A percentile compares a stretch with the other conserved stretches of the same genome.
Conservation (phyloP, 2,113 vertebrate species). For the Seriola aureovittata region DNA sequence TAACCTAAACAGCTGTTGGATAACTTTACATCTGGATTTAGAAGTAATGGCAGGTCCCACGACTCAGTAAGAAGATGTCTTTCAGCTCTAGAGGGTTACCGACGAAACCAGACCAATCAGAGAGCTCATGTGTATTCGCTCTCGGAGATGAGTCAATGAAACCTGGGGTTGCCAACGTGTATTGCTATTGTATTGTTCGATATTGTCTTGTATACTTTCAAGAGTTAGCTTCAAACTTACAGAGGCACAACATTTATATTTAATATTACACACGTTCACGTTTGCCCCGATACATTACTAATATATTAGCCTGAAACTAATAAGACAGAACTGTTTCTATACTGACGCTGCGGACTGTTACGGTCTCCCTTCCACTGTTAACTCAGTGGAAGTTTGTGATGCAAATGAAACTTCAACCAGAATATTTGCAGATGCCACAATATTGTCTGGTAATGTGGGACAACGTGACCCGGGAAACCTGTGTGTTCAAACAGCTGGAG, state of each 20-base stretch:
- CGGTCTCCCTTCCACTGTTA: not conserved
- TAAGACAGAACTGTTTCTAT: not conserved
- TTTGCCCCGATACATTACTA: too few relatives aligned
- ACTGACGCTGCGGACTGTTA: not conserved
- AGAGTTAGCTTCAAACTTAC: too few relatives aligned
- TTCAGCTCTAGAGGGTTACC: not conserved
- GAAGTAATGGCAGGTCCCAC: too few relatives aligned
- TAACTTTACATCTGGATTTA: not conserved
- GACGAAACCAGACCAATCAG: too few relatives aligned
- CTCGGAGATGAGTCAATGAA: too few relatives aligned
- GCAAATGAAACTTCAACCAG: not conserved
- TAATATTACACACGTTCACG: too few relatives aligned
- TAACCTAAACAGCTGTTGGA: not conserved
- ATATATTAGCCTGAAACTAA: too few relatives aligned
- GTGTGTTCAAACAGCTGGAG: slow-evolving; percentile 48
- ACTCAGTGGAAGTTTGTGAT: not conserved
- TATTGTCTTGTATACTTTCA: too few relatives aligned
- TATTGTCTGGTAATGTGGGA: slow-evolving; percentile 2
- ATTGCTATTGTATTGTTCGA: too few relatives aligned
- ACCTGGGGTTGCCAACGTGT: too few relatives aligned
- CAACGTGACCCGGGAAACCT: not conserved
- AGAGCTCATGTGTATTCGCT: too few relatives aligned
- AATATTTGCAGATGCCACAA: slow-evolving; percentile 12
- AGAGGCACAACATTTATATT: too few relatives aligned
- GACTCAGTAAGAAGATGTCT: not conserved